Percentiles rank a stretch among this genome's conserved stretches.
These are phyloP conservation scores for Notolabrus celidotus DNA, from an alignment of 2,797 vertebrate species.

Conservation along the genomic window DNA sequence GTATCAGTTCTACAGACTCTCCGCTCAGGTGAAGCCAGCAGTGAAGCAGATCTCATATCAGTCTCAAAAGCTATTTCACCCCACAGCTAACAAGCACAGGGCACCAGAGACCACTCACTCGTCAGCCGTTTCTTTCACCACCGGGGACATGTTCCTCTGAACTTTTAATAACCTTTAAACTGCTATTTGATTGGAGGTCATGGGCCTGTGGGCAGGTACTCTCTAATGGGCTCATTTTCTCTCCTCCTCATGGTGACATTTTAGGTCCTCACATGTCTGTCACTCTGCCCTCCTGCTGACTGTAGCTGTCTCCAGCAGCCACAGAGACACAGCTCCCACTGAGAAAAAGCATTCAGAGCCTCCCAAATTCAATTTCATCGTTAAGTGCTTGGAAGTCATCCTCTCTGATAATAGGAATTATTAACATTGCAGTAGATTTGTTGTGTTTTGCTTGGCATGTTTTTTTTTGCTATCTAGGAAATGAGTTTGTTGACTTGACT, in stretches of 20 bases:
- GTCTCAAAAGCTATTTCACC: slow-evolving; percentile 22
- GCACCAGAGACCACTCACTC: slow-evolving; percentile 14
- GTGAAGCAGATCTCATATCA: slow-evolving; percentile 10
- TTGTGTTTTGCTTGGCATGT: background rate
- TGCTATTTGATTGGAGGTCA: slow-evolving; percentile 63
- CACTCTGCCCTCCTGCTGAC: slow-evolving; percentile 34
- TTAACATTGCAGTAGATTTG: slow-evolving; percentile 9
- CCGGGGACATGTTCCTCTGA: slow-evolving; percentile 42
- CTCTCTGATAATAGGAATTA: slow-evolving; percentile 19
- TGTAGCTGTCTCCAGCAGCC: slow-evolving; percentile 20
- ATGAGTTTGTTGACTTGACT: slow-evolving; percentile 1
- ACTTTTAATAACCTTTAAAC: slow-evolving; percentile 73
- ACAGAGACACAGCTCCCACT: slow-evolving; percentile 7
- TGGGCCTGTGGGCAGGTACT: slow-evolving; percentile 50
- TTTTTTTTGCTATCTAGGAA: slow-evolving; percentile 12
- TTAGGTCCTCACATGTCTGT: slow-evolving; percentile 51
- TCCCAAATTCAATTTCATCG: slow-evolving; percentile 20
- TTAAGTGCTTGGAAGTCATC: slow-evolving; percentile 19
- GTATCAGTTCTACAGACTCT: slow-evolving; percentile 7
- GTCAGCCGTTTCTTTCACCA: slow-evolving; percentile 29
- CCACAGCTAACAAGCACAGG: slow-evolving; percentile 42
- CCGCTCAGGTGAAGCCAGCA: slow-evolving; percentile 4
- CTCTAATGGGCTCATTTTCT: slow-evolving; percentile 71
- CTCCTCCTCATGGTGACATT: slow-evolving; percentile 58
- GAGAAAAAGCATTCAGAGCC: slow-evolving; percentile 39